These are phyloP conservation scores for Corythornis leucogaster DNA, from an alignment of 2,797 vertebrate genomes.

Conservation along the genomic window DNA sequence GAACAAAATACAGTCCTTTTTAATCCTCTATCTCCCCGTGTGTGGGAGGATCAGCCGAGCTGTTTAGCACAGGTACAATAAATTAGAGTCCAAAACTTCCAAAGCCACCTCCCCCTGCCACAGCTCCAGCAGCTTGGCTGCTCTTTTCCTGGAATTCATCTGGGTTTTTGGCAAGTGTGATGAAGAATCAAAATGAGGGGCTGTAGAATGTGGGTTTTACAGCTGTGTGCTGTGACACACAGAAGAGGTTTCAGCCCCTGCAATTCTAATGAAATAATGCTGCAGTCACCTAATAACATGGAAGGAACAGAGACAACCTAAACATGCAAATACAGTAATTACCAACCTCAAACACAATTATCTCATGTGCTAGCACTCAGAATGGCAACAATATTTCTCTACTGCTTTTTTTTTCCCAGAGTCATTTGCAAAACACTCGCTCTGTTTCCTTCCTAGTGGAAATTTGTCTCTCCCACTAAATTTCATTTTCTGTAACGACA, in stretches of 20 bases:
- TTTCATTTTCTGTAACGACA: constrained; percentile 54
- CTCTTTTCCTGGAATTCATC: background rate
- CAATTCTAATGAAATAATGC: constrained; percentile 47
- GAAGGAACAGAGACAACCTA: constrained; percentile 33
- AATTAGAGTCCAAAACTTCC: background rate
- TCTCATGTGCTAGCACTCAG: constrained; percentile 21
- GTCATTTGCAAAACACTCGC: background rate
- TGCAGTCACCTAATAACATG: constrained; percentile 40
- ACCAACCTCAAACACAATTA: constrained; percentile 61
- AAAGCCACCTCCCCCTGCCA: background rate
- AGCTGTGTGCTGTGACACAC: background rate
- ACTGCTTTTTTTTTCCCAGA: background rate
- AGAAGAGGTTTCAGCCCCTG: constrained; percentile 6
- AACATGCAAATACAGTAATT: constrained; percentile 60
- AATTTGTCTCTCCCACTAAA: constrained; percentile 52
- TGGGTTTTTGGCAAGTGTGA: background rate
- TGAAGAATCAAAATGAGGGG: background rate
- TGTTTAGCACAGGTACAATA: background rate
- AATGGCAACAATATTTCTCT: constrained; percentile 54
- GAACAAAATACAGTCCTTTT: background rate
- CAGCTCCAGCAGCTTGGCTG: background rate
- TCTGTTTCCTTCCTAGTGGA: constrained; percentile 20
- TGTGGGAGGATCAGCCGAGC: background rate
- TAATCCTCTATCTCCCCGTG: background rate
- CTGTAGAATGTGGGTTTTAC: background rate